Base-by-base conservation (phyloP, 2,888 invertebrate species). In the Dryobota labecula region DNA sequence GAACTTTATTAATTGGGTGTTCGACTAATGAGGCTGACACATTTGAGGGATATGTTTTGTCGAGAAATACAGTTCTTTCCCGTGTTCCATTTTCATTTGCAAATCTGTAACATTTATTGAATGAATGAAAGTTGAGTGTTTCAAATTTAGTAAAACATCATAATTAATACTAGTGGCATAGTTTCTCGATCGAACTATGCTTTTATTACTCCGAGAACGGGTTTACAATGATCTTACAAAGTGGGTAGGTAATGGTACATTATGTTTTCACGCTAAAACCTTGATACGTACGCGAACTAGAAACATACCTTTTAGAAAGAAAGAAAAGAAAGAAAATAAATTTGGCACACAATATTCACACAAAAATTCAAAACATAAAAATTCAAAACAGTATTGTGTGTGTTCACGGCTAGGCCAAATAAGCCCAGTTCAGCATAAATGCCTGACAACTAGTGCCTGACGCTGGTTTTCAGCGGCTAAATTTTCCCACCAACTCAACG, bases 1-100 rank as follows among this genome's bases (percentile, higher is more conserved):
- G 24, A 63, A 63, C 36, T 53, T 53, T 27, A 73, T 63, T 62
- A 24, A 63, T 63, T 63, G 45, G 54, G 24, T 45, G 11, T 18
- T 51, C 15, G 27, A 27, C 51, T 27, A 51, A 51, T 51, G 51
- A 27, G 6, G 51, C 15, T 18, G 27, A n/a, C n/a, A n/a, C n/a
- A 51, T 7, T 24, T 51, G 0, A 13, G 24, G 2, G n/a, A 20
- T 45, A 43, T 43, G 43, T 18, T 45, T 13, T 13, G 27, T 51
- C 3, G 27, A 27, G 27, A 27, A 15, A 27, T 15, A 27, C 15
- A 51, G 15, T 7, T 49, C 6, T 1, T 49, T n/a, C 2, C 2
- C 47, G n/a, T 45, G 36, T 36, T 8, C 8, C 11, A n/a, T 47
- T 47, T 47, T n/a, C 11, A 47, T n/a, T 47, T n/a, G 5, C n/a